These are phyloP conservation scores for Pangasius krempfi DNA, from an alignment of 2,797 vertebrate species.

Conservation along the genomic window DNA sequence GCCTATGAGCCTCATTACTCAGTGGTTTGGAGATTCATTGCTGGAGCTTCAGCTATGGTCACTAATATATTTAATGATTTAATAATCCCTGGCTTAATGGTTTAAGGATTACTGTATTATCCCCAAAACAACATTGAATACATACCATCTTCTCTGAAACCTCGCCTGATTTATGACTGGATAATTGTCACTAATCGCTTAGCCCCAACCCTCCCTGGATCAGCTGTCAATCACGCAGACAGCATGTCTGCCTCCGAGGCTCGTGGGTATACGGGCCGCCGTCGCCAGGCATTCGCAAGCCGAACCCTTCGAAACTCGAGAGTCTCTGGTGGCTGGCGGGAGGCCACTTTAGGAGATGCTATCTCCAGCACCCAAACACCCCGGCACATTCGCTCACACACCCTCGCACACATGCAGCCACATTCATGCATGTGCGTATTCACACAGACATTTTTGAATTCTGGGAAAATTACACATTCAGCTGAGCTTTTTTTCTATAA, in stretches of 20 bases:
- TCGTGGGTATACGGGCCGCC: slow-evolving; percentile 66
- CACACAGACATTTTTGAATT: slow-evolving; percentile 23
- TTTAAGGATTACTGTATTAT: background rate
- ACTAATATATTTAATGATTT: slow-evolving; percentile 19
- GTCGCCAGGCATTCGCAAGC: slow-evolving; percentile 57
- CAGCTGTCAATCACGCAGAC: slow-evolving; percentile 72
- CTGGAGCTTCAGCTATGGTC: background rate
- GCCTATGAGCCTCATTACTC: background rate
- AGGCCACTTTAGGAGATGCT: slow-evolving; percentile 69
- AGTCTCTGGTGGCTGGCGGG: slow-evolving; percentile 66
- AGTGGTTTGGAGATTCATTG: slow-evolving; percentile 4
- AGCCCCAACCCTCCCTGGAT: slow-evolving; percentile 69
- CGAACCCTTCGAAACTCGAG: slow-evolving; percentile 72
- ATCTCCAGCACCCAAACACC: slow-evolving; percentile 66
- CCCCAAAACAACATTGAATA: background rate
- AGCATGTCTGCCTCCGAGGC: slow-evolving; percentile 68
- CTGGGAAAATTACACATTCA: background rate
- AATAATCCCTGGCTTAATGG: background rate
- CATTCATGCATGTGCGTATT: slow-evolving; percentile 18
- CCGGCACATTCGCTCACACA: slow-evolving; percentile 41
- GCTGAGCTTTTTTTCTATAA: background rate
- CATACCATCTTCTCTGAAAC: background rate
- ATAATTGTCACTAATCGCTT: slow-evolving; percentile 60
- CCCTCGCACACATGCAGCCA: slow-evolving; percentile 27
- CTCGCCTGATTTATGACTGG: slow-evolving; percentile 43